A percentile compares a stretch with the other conserved stretches of the same genome.
These are phyloP conservation scores for Drosophila varians DNA, from an alignment of 1,140 invertebrate genomes.

Conservation along the genomic window DNA sequence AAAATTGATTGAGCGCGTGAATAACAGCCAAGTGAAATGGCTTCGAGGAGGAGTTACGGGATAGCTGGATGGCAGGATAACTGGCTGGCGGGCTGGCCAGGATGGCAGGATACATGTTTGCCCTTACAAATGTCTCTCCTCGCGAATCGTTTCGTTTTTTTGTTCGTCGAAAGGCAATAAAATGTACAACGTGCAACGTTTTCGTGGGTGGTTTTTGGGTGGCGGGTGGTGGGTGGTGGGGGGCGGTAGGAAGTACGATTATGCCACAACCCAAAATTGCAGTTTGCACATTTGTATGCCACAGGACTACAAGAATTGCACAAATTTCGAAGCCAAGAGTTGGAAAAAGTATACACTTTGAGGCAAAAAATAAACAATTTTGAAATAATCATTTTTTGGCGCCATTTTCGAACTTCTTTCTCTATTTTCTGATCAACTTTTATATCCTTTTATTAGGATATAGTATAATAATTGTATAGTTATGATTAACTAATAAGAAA, in stretches of 20 bases:
- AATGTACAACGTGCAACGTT: conserved; percentile 66
- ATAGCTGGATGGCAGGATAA: not conserved
- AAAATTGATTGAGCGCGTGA: conserved; percentile 83
- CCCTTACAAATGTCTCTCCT: conserved; percentile 75
- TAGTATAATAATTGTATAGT: too few relatives aligned
- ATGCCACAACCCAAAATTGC: conserved; percentile 25
- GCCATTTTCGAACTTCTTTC: not conserved
- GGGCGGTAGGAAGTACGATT: not conserved
- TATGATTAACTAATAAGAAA: not conserved
- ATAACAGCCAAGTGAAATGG: conserved; percentile 73
- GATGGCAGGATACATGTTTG: conserved; percentile 47
- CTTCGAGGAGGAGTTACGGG: not conserved
- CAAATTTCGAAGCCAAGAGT: not conserved
- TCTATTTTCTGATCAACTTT: too few relatives aligned
- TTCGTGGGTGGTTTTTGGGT: not conserved
- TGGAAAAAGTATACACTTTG: not conserved
- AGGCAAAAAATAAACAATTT: not conserved
- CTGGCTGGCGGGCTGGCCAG: not conserved
- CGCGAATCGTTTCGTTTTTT: conserved; percentile 26
- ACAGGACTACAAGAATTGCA: conserved; percentile 35
- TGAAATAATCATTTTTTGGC: not conserved
- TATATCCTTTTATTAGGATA: too few relatives aligned
- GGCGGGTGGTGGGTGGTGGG: too few relatives aligned
- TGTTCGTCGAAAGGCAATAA: conserved; percentile 60
- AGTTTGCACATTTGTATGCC: conserved; percentile 72